Evolutionary conservation across 2,888 invertebrate species (phyloP).

Genomic region (Cephus spinipes): DNA sequence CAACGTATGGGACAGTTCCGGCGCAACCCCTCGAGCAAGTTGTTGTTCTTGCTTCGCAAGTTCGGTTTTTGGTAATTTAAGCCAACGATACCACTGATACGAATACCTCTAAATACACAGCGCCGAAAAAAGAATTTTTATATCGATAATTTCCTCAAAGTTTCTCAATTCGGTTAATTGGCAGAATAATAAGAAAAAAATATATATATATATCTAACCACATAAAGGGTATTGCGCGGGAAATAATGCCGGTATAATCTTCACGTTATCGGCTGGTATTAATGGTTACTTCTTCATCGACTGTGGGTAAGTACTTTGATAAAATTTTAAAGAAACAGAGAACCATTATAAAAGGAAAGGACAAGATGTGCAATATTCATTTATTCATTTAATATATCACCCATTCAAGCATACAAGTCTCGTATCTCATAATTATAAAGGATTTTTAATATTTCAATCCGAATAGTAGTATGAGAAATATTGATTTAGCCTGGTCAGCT

Average conservation of each 20-base stretch:
- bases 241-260: not conserved
- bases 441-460: constrained; percentile 4
- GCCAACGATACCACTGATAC: not conserved
- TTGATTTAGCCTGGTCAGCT: constrained; percentile 3
- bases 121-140: not conserved
- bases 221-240: not conserved
- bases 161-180: not conserved
- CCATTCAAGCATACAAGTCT: constrained; percentile 55
- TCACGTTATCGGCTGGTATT: not conserved
- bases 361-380: constrained; percentile 37
- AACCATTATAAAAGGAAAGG: not conserved
- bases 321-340: not conserved
- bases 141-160: not conserved
- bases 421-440: constrained; percentile 38
- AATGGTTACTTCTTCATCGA: not conserved
- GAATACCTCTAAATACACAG: not conserved
- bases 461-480: constrained; percentile 1
- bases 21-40: not conserved
- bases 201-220: not conserved
- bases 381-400: constrained; percentile 47
- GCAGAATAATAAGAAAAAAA: not conserved
- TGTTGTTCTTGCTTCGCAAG: not conserved
- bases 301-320: not conserved
- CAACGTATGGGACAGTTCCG: not conserved
- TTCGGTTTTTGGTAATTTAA: not conserved